Conservation (phyloP, 2,888 invertebrate genomes). For the Conops quadrifasciatus region DNA sequence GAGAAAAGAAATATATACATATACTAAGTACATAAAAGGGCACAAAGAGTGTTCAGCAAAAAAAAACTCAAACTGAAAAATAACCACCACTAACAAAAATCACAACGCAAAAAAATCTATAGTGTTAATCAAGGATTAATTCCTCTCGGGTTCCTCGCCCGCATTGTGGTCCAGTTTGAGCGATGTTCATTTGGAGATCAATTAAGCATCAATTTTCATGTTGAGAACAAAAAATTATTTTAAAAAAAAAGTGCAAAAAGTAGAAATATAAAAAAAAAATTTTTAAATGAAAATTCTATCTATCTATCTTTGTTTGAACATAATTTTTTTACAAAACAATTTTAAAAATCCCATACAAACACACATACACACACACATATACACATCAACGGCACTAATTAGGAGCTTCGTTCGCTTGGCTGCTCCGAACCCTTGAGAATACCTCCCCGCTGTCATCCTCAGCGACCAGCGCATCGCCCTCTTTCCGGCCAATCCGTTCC, state of each 20-base stretch:
- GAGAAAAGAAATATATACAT: too few relatives aligned
- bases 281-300: neutral
- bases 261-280: neutral
- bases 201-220: too few relatives aligned
- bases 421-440: neutral
- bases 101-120: too few relatives aligned
- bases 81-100: too few relatives aligned
- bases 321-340: neutral
- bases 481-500: slow-evolving; percentile 6
- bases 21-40: too few relatives aligned
- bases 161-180: too few relatives aligned
- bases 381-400: neutral
- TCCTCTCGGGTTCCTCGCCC: too few relatives aligned
- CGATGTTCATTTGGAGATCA: too few relatives aligned
- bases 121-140: too few relatives aligned
- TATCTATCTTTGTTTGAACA: neutral
- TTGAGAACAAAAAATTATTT: too few relatives aligned
- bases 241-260: neutral
- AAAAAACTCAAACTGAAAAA: neutral
- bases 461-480: too few relatives aligned
- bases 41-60: neutral
- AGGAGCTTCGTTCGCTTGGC: neutral
- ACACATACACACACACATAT: neutral
- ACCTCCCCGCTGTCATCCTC: neutral
- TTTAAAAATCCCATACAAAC: neutral